phyloP scores from a whole-genome alignment of 2,113 vertebrate genomes.

The Aspiorhynchus laticeps region DNA sequence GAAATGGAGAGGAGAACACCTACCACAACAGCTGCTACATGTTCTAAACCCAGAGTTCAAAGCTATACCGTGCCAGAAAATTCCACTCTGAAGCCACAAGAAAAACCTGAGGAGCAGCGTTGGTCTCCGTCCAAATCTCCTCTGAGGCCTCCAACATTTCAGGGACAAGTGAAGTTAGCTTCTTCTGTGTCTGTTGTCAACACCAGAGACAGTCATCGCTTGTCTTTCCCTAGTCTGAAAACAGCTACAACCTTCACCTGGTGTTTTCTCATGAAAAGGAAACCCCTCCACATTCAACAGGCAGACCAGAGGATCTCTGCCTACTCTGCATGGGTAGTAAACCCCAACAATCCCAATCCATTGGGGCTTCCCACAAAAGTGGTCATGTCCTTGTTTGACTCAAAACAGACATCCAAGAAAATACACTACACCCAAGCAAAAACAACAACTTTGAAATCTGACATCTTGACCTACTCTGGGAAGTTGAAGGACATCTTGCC shows the following conservation, averaged over 20 bases:
- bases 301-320: constrained; percentile 88
- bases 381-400: constrained; percentile 93
- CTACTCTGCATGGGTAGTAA: constrained; percentile 87
- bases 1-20: constrained; percentile 72
- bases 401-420: constrained; percentile 90
- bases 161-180: constrained; percentile 75
- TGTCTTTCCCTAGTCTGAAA: constrained; percentile 92
- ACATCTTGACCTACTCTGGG: constrained; percentile 91
- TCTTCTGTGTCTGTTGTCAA: constrained; percentile 74
- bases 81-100: constrained; percentile 72
- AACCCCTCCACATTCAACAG: constrained; percentile 85
- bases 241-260: constrained; percentile 93
- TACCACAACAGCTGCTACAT: constrained; percentile 57
- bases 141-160: constrained; percentile 68
- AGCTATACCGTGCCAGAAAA: constrained; percentile 57
- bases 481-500: constrained; percentile 89
- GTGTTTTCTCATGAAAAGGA: constrained; percentile 95
- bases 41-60: constrained; percentile 66
- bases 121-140: constrained; percentile 75
- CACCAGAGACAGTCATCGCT: constrained; percentile 78
- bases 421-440: constrained; percentile 89
- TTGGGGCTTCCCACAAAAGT: constrained; percentile 93
- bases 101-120: constrained; percentile 76
- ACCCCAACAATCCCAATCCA: constrained; percentile 86
- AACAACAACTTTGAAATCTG: constrained; percentile 83